Conservation (phyloP, 2,797 vertebrate genomes). For the Nyctibius grandis region DNA sequence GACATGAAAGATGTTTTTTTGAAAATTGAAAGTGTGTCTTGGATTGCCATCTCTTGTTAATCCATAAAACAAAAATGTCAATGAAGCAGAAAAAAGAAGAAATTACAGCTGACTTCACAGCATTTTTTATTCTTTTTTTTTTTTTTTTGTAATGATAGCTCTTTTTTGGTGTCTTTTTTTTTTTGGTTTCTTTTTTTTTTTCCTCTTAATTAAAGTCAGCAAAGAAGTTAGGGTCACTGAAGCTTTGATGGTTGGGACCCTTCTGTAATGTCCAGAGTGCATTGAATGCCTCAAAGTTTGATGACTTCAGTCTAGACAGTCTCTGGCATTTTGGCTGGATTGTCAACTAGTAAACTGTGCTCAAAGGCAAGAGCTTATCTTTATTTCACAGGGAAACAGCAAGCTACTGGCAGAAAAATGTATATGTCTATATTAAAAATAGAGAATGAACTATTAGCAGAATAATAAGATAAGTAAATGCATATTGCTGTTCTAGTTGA, state of each 20-base stretch:
- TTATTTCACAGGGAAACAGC: neutral
- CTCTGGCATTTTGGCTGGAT: neutral
- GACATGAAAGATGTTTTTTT: neutral
- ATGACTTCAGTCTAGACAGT: neutral
- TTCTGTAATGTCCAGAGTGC: neutral
- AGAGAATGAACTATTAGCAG: constrained; percentile 27
- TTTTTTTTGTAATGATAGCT: neutral
- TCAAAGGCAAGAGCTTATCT: neutral
- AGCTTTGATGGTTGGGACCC: neutral
- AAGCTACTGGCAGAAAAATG: neutral
- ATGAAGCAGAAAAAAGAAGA: neutral
- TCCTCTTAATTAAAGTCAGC: neutral
- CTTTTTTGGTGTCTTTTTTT: neutral
- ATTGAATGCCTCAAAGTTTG: neutral
- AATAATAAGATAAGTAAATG: constrained; percentile 7
- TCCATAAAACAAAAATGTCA: neutral
- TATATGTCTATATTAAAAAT: constrained; percentile 38
- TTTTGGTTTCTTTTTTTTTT: neutral
- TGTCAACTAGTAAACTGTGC: neutral
- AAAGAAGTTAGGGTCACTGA: neutral
- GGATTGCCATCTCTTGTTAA: neutral
- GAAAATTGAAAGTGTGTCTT: neutral
- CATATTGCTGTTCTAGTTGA: constrained; percentile 10
- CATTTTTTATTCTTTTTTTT: neutral
- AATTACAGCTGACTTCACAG: neutral